Evolutionary conservation across 2,113 vertebrate genomes (phyloP), one percentile per base, ranked within the genome.

Genomic region (Chaetodon auriga): DNA sequence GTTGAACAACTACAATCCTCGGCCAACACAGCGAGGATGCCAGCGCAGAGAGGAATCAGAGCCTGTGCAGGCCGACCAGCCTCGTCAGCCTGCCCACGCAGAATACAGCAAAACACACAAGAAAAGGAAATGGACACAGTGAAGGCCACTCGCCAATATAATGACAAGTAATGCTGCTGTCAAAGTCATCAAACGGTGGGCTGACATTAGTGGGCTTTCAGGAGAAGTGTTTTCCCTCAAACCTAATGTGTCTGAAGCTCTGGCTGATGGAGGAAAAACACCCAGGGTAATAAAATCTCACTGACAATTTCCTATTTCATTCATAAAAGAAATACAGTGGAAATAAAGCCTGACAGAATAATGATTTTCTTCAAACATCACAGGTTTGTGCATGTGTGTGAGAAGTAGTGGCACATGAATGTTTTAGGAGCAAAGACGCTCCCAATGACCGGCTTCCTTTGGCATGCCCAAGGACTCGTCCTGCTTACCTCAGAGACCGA

Each of bases 341-440:
- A 78, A 75, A 85, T 81, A 64, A 76, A 86, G 35, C 63, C 38
- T 19, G 55, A 23, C 54, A 58, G 63, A 49, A 65, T 69, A 41
- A 73, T 54, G 25, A 46, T 48, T 77, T 45, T 63, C 41, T 68
- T 23, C 21, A 66, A 81, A 75, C 41, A 75, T 66, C 66, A 69
- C 23, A 3, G 14, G 46, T 48, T 48, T 48, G 62, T 16, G 5
- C 1, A 14, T 82, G 62, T 14, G 4, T 1, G 18, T 80, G 76
- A 21, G 60, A 55, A 46, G 71, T 73, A 60, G 77, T 73, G 83
- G 87, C 84, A 86, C 70, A 89, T 92, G 55, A 93, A 93, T 93
- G 83, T 90, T 90, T 88, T 62, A 88, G 75, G 53, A 70, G 76
- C 62, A 86, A 84, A 71, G 82, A 88, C 64, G 74, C 63, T 88